Conservation (phyloP, 2,113 vertebrate genomes). For the Azemiops feae region DNA sequence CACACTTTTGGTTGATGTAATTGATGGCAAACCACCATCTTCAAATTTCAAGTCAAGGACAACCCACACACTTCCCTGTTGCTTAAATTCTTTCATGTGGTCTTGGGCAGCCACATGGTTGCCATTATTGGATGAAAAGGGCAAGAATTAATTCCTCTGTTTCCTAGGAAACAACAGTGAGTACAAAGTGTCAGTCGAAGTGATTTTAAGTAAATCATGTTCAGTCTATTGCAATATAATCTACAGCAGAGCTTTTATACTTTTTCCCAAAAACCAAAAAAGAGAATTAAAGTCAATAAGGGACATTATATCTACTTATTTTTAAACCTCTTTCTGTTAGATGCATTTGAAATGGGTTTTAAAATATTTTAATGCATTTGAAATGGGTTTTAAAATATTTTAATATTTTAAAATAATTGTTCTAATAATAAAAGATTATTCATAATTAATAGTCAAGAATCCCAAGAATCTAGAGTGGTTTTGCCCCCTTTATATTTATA, state of each 20-base stretch:
- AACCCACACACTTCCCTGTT: conserved; percentile 37
- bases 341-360: background rate
- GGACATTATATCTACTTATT: background rate
- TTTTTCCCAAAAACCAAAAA: background rate
- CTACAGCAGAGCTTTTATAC: background rate
- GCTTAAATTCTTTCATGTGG: conserved; percentile 38
- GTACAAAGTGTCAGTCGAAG: conserved; percentile 11
- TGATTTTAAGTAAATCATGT: conserved; percentile 38
- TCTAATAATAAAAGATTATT: background rate
- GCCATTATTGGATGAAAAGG: conserved; percentile 47
- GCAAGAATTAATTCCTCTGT: conserved; percentile 19
- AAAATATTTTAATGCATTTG: background rate
- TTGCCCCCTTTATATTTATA: background rate
- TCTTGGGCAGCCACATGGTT: conserved; percentile 39
- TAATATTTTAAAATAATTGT: background rate
- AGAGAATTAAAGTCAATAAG: background rate
- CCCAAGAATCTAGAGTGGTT: background rate
- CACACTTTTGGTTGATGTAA: conserved; percentile 28
- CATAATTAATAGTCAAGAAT: background rate
- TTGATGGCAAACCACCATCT: conserved; percentile 43
- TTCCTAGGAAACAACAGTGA: conserved; percentile 25
- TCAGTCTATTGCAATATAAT: background rate
- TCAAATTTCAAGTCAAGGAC: conserved; percentile 35
- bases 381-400: background rate
- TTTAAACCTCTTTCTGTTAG: background rate